These are phyloP conservation scores for Phoxinus phoxinus DNA, from an alignment of 2,113 vertebrate species.

Conservation along the genomic window DNA sequence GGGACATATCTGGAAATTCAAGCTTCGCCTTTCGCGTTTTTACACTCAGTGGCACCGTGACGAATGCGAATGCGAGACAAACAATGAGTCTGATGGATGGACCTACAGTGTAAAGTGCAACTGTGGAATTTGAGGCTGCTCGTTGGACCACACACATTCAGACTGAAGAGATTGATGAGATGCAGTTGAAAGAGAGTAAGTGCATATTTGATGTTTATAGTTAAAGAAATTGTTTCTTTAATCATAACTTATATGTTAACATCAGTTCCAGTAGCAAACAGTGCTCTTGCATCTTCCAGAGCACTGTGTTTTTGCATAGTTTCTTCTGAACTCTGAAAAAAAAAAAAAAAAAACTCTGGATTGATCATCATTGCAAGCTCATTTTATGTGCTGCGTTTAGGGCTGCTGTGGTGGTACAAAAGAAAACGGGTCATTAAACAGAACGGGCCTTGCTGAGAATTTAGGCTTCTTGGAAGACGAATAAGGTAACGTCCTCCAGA, in stretches of 20 bases:
- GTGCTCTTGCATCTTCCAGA: not conserved
- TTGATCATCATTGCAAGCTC: not conserved
- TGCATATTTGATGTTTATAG: not conserved
- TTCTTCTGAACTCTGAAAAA: not conserved
- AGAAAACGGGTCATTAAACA: constrained; percentile 15
- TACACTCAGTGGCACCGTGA: too few relatives aligned
- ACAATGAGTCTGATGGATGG: constrained; percentile 4
- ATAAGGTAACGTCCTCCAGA: constrained; percentile 22
- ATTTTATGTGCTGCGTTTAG: constrained; percentile 24
- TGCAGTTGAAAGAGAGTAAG: not conserved
- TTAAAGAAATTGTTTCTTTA: not conserved
- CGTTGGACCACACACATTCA: constrained; percentile 8
- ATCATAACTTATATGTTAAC: not conserved
- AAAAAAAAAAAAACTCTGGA: constrained; percentile 7
- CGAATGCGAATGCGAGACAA: too few relatives aligned
- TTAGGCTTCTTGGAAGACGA: constrained; percentile 5
- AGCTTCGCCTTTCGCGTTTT: too few relatives aligned
- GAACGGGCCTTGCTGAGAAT: constrained; percentile 25
- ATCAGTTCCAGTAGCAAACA: not conserved
- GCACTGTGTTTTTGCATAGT: not conserved
- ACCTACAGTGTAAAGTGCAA: not conserved
- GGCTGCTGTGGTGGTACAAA: constrained; percentile 30
- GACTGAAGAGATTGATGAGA: not conserved
- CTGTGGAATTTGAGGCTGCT: not conserved
- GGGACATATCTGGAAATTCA: too few relatives aligned